These are phyloP conservation scores for Sicus ferrugineus DNA, from an alignment of 2,888 invertebrate species.

Conservation along the genomic window DNA sequence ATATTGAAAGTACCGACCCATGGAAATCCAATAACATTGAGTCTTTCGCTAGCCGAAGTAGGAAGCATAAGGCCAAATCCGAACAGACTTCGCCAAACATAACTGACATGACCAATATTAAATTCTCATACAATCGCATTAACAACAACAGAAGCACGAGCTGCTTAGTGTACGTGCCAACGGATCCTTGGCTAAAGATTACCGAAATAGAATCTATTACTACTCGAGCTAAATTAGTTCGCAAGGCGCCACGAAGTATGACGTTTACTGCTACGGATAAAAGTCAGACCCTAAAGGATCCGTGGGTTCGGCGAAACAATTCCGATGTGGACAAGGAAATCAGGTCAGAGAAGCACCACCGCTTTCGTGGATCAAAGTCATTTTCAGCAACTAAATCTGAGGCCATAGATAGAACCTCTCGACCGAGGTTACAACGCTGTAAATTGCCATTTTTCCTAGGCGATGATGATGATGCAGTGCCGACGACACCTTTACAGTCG, in stretches of 20 bases:
- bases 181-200: conserved; percentile 64
- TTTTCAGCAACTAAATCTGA: conserved; percentile 51
- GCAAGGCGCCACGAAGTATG: conserved; percentile 5
- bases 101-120: conserved; percentile 50
- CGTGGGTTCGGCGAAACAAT: conserved; percentile 56
- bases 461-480: conserved; percentile 44
- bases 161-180: conserved; percentile 58
- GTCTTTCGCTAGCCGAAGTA: background rate
- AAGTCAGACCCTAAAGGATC: conserved; percentile 44
- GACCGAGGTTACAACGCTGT: conserved; percentile 51
- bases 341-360: conserved; percentile 44
- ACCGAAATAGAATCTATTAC: conserved; percentile 37
- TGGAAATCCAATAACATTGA: conserved; percentile 20
- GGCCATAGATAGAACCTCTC: conserved; percentile 37
- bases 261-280: background rate
- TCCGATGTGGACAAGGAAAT: conserved; percentile 27
- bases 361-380: conserved; percentile 51
- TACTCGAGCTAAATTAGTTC: background rate
- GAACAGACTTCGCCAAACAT: conserved; percentile 64
- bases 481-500: conserved; percentile 44
- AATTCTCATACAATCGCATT: conserved; percentile 50
- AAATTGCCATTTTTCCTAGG: conserved; percentile 47
- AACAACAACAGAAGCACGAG: conserved; percentile 58
- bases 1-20: conserved; percentile 14
- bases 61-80: conserved; percentile 53